Conservation (phyloP, 1,140 invertebrate species). For the Drosophila auraria region DNA sequence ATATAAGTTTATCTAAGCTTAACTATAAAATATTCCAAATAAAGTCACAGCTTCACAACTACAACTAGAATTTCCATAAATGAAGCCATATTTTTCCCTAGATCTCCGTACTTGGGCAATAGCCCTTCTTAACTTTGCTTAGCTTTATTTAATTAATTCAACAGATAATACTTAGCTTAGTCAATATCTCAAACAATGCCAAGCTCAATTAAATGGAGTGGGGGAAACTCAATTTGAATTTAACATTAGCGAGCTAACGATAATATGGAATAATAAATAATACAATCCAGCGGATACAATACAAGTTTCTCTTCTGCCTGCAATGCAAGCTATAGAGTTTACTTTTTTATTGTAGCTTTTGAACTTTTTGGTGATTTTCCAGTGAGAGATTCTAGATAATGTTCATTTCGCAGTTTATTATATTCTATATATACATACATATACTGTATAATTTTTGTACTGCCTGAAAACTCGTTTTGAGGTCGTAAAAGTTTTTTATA, state of each 20-base stretch:
- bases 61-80: background rate
- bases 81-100: background rate
- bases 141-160: background rate
- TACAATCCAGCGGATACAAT: conserved; percentile 28
- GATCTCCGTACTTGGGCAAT: background rate
- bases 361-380: conserved; percentile 58
- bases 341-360: conserved; percentile 8
- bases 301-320: conserved; percentile 14
- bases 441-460: conserved; percentile 22
- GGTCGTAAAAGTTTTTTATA: conserved; percentile 33
- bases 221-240: conserved; percentile 46
- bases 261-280: conserved; percentile 48
- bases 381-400: conserved; percentile 61
- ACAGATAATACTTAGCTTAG: background rate
- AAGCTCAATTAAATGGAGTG: conserved; percentile 37
- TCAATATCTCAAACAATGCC: conserved; percentile 25
- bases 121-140: background rate
- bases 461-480: conserved; percentile 56
- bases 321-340: background rate
- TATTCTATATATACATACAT: conserved; percentile 20
- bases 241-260: conserved; percentile 32
- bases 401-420: conserved; percentile 33
- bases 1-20: background rate
- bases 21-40: background rate
- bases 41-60: background rate